These are phyloP conservation scores for Lochmaea capreae DNA, from an alignment of 2,888 invertebrate species.

Conservation along the genomic window DNA sequence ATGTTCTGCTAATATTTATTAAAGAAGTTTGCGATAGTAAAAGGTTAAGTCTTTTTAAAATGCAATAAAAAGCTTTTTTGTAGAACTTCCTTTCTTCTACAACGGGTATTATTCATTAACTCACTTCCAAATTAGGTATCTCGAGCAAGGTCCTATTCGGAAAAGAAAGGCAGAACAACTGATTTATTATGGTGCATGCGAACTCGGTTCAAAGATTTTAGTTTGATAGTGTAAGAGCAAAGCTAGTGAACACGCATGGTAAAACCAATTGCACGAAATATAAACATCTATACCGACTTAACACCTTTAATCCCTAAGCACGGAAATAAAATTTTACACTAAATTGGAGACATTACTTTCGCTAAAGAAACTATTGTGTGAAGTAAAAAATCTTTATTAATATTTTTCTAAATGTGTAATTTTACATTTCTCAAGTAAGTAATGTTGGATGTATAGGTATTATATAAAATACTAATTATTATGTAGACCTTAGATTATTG, in stretches of 20 bases:
- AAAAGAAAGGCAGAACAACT: slow-evolving; percentile 50
- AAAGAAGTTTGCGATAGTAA: neutral
- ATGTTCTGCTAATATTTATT: neutral
- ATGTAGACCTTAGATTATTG: too few relatives aligned
- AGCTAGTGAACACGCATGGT: slow-evolving; percentile 54
- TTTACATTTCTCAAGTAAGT: too few relatives aligned
- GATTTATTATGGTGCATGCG: slow-evolving; percentile 52
- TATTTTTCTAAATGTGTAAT: too few relatives aligned
- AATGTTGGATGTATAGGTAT: too few relatives aligned
- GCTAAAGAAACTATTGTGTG: neutral
- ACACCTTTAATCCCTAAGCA: slow-evolving; percentile 49
- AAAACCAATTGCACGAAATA: slow-evolving; percentile 51
- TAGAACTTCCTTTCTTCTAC: neutral
- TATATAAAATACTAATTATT: too few relatives aligned
- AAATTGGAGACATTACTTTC: neutral
- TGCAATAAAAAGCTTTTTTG: slow-evolving; percentile 3
- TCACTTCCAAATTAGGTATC: slow-evolving; percentile 30
- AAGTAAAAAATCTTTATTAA: too few relatives aligned
- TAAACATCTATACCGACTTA: slow-evolving; percentile 47
- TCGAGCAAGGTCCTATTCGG: slow-evolving; percentile 27
- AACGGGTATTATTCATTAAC: slow-evolving; percentile 16
- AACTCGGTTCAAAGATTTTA: slow-evolving; percentile 52
- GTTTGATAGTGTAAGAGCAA: slow-evolving; percentile 51
- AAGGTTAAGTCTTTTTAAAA: slow-evolving; percentile 6
- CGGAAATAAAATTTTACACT: slow-evolving; percentile 41